Conservation (phyloP, 30 jellyfish, hydroid and myxozoan genomes). For the Aurelia coerulea region DNA sequence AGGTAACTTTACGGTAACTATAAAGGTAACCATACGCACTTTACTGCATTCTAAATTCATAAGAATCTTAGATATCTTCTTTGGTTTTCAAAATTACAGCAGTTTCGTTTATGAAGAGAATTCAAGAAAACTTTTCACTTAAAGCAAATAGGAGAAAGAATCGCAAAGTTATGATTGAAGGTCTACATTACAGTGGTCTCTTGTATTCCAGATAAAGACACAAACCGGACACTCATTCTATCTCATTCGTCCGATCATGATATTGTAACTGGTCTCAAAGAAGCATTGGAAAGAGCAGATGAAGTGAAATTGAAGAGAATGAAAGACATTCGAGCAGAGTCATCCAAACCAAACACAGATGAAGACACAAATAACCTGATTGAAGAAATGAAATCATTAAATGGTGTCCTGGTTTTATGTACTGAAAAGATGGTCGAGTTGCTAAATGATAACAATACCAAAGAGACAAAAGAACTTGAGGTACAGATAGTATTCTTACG, state of each 20-base stretch:
- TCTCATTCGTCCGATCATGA: not conserved
- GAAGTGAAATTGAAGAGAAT: not conserved
- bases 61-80: too few species aligned
- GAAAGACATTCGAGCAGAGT: not conserved
- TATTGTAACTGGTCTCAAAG: not conserved
- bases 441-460: not conserved
- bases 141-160: too few species aligned
- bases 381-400: not conserved
- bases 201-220: not conserved
- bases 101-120: too few species aligned
- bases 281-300: not conserved
- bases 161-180: too few species aligned
- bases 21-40: too few species aligned
- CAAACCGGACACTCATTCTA: not conserved
- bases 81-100: too few species aligned
- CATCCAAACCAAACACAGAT: not conserved
- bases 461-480: not conserved
- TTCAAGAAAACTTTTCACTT: too few species aligned
- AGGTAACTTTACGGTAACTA: too few species aligned
- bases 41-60: too few species aligned
- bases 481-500: conserved; percentile 4
- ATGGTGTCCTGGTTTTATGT: conserved; percentile 29
- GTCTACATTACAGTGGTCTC: too few species aligned
- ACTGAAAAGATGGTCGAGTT: not conserved
- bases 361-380: conserved; percentile 11